Evolutionary conservation across 2,113 vertebrate species (phyloP).

Genomic region (Bathybates hornii): DNA sequence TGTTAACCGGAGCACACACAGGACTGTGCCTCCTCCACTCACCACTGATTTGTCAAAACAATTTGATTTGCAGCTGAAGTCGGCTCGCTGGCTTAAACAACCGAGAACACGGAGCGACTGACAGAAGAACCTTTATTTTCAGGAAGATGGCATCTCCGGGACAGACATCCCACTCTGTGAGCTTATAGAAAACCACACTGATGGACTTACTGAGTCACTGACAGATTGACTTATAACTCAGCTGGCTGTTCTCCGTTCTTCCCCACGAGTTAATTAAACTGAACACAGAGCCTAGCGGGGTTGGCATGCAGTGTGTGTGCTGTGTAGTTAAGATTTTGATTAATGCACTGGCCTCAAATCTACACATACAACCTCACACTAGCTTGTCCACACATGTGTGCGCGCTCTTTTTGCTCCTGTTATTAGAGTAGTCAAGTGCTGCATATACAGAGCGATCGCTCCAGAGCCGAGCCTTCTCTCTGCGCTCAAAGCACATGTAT

Average conservation of each 20-base stretch:
- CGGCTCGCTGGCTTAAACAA: not conserved
- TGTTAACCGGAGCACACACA: slow-evolving; percentile 7
- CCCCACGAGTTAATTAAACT: slow-evolving; percentile 23
- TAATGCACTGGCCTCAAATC: not conserved
- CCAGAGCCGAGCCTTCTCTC: not conserved
- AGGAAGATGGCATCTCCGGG: not conserved
- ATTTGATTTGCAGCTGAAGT: slow-evolving; percentile 9
- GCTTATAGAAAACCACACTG: not conserved
- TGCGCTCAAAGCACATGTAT: not conserved
- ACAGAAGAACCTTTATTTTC: not conserved
- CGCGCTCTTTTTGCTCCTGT: not conserved
- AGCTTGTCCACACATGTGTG: not conserved
- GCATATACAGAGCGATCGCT: not conserved
- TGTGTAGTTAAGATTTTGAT: not conserved
- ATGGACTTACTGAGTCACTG: not conserved
- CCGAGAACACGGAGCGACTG: not conserved
- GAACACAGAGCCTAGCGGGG: not conserved
- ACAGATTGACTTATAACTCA: slow-evolving; percentile 16
- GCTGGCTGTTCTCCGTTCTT: not conserved
- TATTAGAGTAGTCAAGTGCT: slow-evolving; percentile 7
- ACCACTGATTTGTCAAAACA: slow-evolving; percentile 16
- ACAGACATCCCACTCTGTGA: slow-evolving; percentile 22
- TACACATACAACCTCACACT: not conserved
- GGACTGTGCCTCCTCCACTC: not conserved
- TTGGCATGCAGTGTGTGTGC: not conserved